Evolutionary conservation across 2,797 vertebrate species (phyloP).

Genomic region (Epinephelus malabaricus): DNA sequence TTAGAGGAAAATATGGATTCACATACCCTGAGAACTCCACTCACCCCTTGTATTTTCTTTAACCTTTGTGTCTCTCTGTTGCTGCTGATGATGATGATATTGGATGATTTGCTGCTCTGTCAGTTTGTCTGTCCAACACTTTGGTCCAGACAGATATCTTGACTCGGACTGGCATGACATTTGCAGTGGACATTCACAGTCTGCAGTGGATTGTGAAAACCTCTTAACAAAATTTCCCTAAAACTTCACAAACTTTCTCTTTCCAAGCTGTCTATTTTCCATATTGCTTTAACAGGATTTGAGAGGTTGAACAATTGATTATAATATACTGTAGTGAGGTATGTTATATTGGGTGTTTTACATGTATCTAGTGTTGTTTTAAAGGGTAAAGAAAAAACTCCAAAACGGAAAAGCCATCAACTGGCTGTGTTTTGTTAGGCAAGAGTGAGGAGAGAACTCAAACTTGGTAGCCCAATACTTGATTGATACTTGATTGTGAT

Average conservation of each 20-base stretch:
- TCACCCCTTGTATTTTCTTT: constrained; percentile 30
- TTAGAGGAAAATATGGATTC: constrained; percentile 28
- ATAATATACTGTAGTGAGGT: background rate
- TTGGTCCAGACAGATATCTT: background rate
- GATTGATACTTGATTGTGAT: too few species aligned
- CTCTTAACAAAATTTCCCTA: background rate
- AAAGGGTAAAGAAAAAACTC: background rate
- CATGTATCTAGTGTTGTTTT: too few species aligned
- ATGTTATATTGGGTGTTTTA: background rate
- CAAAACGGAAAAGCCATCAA: background rate
- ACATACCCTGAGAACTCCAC: constrained; percentile 15
- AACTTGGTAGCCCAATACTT: too few species aligned
- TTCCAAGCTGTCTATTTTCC: background rate
- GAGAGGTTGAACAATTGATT: background rate
- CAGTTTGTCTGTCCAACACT: background rate
- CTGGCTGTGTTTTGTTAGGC: too few species aligned
- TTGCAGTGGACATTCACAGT: background rate
- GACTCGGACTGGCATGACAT: background rate
- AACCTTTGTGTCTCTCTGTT: constrained; percentile 8
- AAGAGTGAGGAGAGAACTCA: too few species aligned
- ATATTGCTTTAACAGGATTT: background rate
- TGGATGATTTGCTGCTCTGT: background rate
- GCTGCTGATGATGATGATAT: background rate
- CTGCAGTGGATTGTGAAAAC: background rate
- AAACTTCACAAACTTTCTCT: background rate